Evolutionary conservation across 2,888 invertebrate genomes (phyloP).

Genomic region (Dorcus parallelipipedus): DNA sequence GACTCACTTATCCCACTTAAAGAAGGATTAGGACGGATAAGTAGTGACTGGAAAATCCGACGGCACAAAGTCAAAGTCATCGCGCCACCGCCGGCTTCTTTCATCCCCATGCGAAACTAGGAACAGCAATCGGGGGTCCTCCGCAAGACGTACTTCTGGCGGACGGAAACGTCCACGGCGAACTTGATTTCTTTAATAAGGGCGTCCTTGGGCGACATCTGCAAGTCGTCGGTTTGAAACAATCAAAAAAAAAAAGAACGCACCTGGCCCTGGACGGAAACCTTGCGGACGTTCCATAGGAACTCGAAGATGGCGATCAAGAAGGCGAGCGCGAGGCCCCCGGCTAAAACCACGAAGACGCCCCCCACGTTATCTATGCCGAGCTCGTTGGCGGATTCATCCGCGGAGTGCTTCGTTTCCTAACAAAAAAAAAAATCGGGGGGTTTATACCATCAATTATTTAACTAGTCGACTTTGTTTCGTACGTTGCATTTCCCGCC

Average conservation of each 20-base stretch:
- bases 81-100: too few species aligned
- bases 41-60: too few species aligned
- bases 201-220: slow-evolving; percentile 70
- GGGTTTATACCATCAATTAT: background rate
- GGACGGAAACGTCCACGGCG: slow-evolving; percentile 68
- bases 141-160: slow-evolving; percentile 61
- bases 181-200: slow-evolving; percentile 68
- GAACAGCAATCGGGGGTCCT: background rate
- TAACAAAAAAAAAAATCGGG: background rate
- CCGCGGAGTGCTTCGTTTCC: slow-evolving; percentile 27
- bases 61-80: too few species aligned
- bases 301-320: slow-evolving; percentile 80
- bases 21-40: too few species aligned
- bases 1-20: too few species aligned
- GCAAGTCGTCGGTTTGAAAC: slow-evolving; percentile 30
- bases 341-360: slow-evolving; percentile 80
- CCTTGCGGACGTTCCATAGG: slow-evolving; percentile 75
- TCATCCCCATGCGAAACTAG: too few species aligned
- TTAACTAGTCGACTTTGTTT: slow-evolving; percentile 9
- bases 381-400: slow-evolving; percentile 55
- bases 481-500: slow-evolving; percentile 57
- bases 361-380: slow-evolving; percentile 88
- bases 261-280: slow-evolving; percentile 76
- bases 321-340: slow-evolving; percentile 69
- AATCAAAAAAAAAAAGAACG: slow-evolving; percentile 20